Evolutionary conservation across 1,140 invertebrate genomes (phyloP).

Genomic region (Saccostrea echinata): DNA sequence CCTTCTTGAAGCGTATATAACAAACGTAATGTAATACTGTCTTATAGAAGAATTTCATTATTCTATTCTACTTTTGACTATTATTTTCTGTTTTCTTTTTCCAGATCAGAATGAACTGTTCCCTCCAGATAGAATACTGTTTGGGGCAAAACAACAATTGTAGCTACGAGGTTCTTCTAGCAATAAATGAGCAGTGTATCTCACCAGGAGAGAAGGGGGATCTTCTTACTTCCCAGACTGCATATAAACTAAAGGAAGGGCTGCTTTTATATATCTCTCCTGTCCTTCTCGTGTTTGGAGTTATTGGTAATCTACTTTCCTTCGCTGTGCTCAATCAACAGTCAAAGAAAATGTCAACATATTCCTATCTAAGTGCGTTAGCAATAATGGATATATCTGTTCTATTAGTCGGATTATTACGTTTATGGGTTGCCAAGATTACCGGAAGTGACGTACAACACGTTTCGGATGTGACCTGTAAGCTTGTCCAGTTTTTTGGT

Average conservation of each 20-base stretch:
- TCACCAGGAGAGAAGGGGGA: background rate
- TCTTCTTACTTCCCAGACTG: background rate
- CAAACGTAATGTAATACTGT: background rate
- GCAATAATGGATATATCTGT: slow-evolving; percentile 73
- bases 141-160: background rate
- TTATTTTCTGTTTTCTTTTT: background rate
- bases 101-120: background rate
- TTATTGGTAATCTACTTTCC: slow-evolving; percentile 75
- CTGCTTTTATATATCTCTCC: slow-evolving; percentile 70
- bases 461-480: slow-evolving; percentile 68
- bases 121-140: background rate
- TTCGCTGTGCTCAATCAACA: slow-evolving; percentile 69
- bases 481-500: slow-evolving; percentile 67
- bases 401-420: slow-evolving; percentile 72
- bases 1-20: background rate
- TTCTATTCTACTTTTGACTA: background rate
- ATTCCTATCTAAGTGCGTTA: slow-evolving; percentile 73
- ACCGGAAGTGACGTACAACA: slow-evolving; percentile 63
- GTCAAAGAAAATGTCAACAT: slow-evolving; percentile 66
- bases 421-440: slow-evolving; percentile 72
- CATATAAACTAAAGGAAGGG: slow-evolving; percentile 66
- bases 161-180: background rate
- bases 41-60: background rate
- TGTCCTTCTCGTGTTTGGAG: slow-evolving; percentile 71
- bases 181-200: background rate